Base-by-base conservation (phyloP, 2,797 vertebrate species). In the Astyanax mexicanus region DNA sequence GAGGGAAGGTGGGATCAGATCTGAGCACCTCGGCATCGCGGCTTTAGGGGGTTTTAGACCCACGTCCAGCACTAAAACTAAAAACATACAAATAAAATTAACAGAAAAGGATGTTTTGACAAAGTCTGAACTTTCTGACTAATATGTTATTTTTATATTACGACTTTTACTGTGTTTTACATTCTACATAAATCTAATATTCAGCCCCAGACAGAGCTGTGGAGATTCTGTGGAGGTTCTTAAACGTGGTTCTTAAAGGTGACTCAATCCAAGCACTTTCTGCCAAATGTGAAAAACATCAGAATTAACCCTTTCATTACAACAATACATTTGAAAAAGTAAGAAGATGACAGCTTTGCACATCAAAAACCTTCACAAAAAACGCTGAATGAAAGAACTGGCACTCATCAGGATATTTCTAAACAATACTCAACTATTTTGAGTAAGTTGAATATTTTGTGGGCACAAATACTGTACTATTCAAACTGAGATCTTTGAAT, bases 31-130 rank as follows among this genome's bases (percentile, higher is more conserved):
- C 25, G 9, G 12, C 25, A 6, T 29, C 29, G 13, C 51, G 52
- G 76, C 67, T 74, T 17, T 29, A 47, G 80, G 73, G 74, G 74
- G 67, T 29, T 70, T 51, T 73, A 72, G 77, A 13, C 3, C 1
- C 25, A 52, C 25, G 23, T 27, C 23, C 52, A 13, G 17, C 25
- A 7, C 25, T 55, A 52, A 12, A 37, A 54, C 58, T 69, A 25
- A 84, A 72, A 42, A 81, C 73, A 74, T 44, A 47, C 42, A 52
- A 23, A 42, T 17, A 72, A 72, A 25, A 35, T n/a, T 23, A 81
- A 69, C 65, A 49, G 49, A 40, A 81, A 81, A 44, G 45, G 21
- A 27, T 19, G 27, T 76, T 79, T 62, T 64, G 38, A 75, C 60
- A 72, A 12, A 62, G 51, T 75, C 64, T 73, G 57, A 51, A 47